phyloP scores from a whole-genome alignment of 2,888 invertebrate genomes.

The Athetis lepigone region DNA sequence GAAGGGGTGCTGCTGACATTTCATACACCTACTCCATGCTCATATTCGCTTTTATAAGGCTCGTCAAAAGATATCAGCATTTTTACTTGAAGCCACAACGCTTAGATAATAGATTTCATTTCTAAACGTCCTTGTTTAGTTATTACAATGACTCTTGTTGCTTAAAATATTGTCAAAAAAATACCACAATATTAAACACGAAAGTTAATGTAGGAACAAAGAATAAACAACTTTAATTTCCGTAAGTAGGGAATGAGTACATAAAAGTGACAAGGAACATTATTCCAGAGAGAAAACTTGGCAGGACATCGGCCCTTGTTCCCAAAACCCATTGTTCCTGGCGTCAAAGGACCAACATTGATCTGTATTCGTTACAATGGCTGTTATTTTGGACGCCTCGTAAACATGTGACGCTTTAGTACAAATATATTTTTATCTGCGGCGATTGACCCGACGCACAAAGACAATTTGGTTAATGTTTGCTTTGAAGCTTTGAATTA shows the following conservation, averaged over 20 bases:
- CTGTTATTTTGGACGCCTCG: constrained; percentile 65
- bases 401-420: constrained; percentile 54
- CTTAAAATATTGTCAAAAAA: too few relatives aligned
- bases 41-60: background rate
- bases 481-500: constrained; percentile 31
- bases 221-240: background rate
- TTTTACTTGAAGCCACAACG: background rate
- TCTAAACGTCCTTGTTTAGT: background rate
- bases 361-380: constrained; percentile 57
- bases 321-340: constrained; percentile 22
- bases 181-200: too few relatives aligned
- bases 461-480: constrained; percentile 46
- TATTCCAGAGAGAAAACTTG: constrained; percentile 26
- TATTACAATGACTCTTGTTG: background rate
- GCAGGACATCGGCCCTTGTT: constrained; percentile 37
- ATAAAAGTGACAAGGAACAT: constrained; percentile 17
- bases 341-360: constrained; percentile 33
- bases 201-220: background rate
- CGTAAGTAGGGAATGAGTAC: background rate
- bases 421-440: constrained; percentile 65
- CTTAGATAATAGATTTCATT: background rate
- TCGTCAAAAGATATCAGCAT: background rate
- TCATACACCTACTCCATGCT: background rate
- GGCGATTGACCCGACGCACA: constrained; percentile 53
- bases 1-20: background rate